Conservation (phyloP, 2,888 invertebrate genomes). For the Drosophila planitibia region DNA sequence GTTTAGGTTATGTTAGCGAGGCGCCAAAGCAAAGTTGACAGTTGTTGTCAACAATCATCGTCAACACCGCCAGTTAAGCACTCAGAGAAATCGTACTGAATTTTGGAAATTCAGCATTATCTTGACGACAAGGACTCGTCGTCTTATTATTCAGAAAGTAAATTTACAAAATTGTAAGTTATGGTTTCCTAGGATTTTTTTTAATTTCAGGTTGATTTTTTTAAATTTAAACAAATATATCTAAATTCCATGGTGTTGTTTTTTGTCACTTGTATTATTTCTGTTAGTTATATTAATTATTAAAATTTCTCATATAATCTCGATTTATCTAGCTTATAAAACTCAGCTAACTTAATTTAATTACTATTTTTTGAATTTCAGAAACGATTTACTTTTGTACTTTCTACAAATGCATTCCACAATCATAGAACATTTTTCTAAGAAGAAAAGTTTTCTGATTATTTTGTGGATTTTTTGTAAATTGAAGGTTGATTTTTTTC, state of each 20-base stretch:
- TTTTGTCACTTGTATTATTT: not conserved
- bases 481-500: not conserved
- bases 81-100: not conserved
- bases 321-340: not conserved
- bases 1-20: constrained; percentile 58
- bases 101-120: not conserved
- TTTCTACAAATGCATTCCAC: not conserved
- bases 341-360: not conserved
- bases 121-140: not conserved
- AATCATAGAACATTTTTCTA: no score
- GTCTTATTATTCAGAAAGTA: not conserved
- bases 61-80: constrained; percentile 42
- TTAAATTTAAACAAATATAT: not conserved
- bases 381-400: not conserved
- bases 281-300: no score
- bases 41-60: constrained; percentile 80
- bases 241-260: not conserved
- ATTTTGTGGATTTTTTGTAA: not conserved
- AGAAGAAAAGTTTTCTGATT: not conserved
- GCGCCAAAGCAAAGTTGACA: constrained; percentile 74
- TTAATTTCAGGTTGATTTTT: not conserved
- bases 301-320: no score
- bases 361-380: not conserved
- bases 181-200: not conserved
- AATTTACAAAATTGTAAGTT: not conserved